These are phyloP conservation scores for Oscheius sp. DNA, from an alignment of 2,888 invertebrate genomes.

Conservation along the genomic window DNA sequence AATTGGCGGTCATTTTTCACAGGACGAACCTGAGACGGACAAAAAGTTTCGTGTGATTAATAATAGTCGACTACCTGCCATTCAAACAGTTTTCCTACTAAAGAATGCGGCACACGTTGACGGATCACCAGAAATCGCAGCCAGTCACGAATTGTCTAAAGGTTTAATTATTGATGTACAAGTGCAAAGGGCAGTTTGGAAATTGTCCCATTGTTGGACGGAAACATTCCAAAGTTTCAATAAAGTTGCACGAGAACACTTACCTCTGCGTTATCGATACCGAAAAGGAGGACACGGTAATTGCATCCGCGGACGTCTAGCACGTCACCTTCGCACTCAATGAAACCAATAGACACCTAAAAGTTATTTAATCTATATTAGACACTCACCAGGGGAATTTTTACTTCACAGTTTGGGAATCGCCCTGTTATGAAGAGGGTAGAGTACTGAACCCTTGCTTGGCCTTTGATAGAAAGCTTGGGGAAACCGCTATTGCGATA, in stretches of 20 bases:
- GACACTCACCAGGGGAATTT: slow-evolving; percentile 30
- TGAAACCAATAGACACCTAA: slow-evolving; percentile 49
- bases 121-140: slow-evolving; percentile 61
- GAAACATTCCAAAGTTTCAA: background rate
- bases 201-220: background rate
- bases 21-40: slow-evolving; percentile 41
- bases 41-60: background rate
- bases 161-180: background rate
- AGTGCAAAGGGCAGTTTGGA: background rate
- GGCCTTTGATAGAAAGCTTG: slow-evolving; percentile 43
- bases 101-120: slow-evolving; percentile 62
- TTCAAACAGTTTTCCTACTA: slow-evolving; percentile 57
- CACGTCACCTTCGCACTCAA: slow-evolving; percentile 47
- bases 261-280: slow-evolving; percentile 48
- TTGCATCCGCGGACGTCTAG: slow-evolving; percentile 50
- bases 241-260: background rate
- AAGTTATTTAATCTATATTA: background rate
- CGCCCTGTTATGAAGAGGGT: slow-evolving; percentile 38
- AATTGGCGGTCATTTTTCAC: slow-evolving; percentile 43
- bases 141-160: slow-evolving; percentile 59
- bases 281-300: slow-evolving; percentile 47
- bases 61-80: slow-evolving; percentile 50
- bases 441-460: slow-evolving; percentile 44
- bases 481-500: slow-evolving; percentile 43
- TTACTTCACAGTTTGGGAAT: slow-evolving; percentile 34